Evolutionary conservation across 2,888 invertebrate genomes (phyloP), one percentile per base, ranked within the genome.

Genomic region (Fabriciana adippe): DNA sequence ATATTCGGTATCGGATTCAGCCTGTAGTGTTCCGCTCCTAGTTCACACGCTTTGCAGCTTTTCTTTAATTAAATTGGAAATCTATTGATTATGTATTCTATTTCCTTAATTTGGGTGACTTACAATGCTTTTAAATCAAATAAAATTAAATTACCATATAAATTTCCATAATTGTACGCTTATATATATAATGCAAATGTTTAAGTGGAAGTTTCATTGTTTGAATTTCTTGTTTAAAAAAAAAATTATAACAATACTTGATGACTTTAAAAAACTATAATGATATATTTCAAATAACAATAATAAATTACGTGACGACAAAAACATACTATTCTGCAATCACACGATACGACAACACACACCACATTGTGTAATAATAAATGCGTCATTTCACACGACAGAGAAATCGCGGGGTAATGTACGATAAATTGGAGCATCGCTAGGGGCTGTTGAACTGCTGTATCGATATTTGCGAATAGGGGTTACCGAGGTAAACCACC

Each of bases 371-470:
- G 70, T 68, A 68, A 71, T 66, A 65, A 66, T 66, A 62, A 65
- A 60, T 65, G 65, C 62, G 62, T 66, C 67, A 59, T 66, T 68
- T 70, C 70, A 67, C 71, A 68, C 69, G 82, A 79, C 75, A 76
- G 75, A 76, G 79, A 81, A 79, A 81, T 78, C 78, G 78, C 73
- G 70, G 83, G 81, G 79, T 77, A 84, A 84, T 74, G 84, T 73
- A 80, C 84, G 82, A 78, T 79, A 80, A 83, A 84, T 81, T 82
- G 76, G 80, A 83, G 77, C 81, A 78, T 73, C 77, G 75, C 74
- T 73, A 74, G 72, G 71, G 76, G 75, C 66, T 77, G 71, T 75
- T 77, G 79, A 78, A 75, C 78, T 70, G 71, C 62, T 70, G 68
- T 68, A 68, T 70, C 61, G 68, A 65, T 64, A 76, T 77, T 73